These are phyloP conservation scores for Alosa alosa DNA, from an alignment of 2,113 vertebrate species.

Conservation along the genomic window DNA sequence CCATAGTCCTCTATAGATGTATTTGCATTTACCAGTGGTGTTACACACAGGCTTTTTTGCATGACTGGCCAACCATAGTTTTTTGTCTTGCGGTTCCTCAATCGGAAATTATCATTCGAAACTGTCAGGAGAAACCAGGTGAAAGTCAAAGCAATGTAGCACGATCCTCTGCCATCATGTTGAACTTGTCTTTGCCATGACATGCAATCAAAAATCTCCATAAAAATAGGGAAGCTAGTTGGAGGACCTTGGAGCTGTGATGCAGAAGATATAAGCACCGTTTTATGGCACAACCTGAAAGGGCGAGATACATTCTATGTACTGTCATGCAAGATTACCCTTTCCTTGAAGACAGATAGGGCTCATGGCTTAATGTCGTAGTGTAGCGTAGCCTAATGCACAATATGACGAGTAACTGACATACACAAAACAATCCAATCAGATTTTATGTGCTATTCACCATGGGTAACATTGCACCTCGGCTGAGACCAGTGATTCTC, in stretches of 20 bases:
- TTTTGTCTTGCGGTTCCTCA: neutral
- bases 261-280: neutral
- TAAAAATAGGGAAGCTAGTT: neutral
- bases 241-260: neutral
- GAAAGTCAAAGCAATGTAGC: neutral
- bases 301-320: neutral
- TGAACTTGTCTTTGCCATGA: neutral
- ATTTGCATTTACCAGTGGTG: neutral
- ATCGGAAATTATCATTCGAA: neutral
- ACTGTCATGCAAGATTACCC: neutral
- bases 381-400: neutral
- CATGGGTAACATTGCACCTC: neutral
- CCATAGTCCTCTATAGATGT: neutral
- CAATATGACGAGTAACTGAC: neutral
- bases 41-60: neutral
- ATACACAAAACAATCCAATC: slow-evolving; percentile 14
- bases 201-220: slow-evolving; percentile 16
- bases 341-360: slow-evolving; percentile 7
- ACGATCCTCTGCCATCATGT: neutral
- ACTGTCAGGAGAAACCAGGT: neutral
- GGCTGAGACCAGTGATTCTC: neutral
- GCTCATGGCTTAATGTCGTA: neutral
- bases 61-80: neutral
- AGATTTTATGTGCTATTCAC: neutral
- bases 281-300: neutral